Percentiles rank a stretch among this genome's conserved stretches.
These are phyloP conservation scores for Drosophila sproati DNA, from an alignment of 1,140 invertebrate species.

Conservation along the genomic window DNA sequence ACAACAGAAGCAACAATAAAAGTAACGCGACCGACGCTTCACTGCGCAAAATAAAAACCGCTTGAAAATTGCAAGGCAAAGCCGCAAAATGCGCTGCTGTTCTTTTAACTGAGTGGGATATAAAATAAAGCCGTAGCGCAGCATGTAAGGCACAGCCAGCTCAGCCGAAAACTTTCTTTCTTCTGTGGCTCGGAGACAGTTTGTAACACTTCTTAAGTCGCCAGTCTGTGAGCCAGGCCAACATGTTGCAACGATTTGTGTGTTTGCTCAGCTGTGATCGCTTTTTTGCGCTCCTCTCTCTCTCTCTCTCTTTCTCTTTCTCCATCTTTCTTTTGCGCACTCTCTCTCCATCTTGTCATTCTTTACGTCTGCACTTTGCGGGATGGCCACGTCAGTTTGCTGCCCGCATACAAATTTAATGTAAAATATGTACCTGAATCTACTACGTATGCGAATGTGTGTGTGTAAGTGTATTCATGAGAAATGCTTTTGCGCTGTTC, in stretches of 20 bases:
- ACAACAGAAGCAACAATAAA: neutral
- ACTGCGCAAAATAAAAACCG: conserved; percentile 68
- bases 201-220: conserved; percentile 83
- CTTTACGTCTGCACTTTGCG: conserved; percentile 68
- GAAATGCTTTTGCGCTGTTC: conserved; percentile 45
- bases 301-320: conserved; percentile 3
- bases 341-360: conserved; percentile 43
- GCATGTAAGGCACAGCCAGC: conserved; percentile 57
- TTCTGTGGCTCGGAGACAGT: conserved; percentile 63
- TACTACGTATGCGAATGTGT: neutral
- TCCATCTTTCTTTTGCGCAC: neutral
- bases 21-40: conserved; percentile 61
- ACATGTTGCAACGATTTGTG: conserved; percentile 54
- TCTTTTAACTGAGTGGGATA: neutral
- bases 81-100: conserved; percentile 16
- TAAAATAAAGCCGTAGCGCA: conserved; percentile 5
- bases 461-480: neutral
- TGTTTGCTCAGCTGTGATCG: conserved; percentile 28
- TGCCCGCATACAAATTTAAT: conserved; percentile 48
- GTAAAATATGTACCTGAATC: neutral
- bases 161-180: conserved; percentile 81
- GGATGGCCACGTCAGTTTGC: conserved; percentile 65
- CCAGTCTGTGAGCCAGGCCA: conserved; percentile 42
- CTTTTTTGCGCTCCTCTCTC: conserved; percentile 18
- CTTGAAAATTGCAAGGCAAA: conserved; percentile 40